Evolutionary conservation across 2,888 invertebrate genomes (phyloP).

Genomic region (Acheta domesticus): DNA sequence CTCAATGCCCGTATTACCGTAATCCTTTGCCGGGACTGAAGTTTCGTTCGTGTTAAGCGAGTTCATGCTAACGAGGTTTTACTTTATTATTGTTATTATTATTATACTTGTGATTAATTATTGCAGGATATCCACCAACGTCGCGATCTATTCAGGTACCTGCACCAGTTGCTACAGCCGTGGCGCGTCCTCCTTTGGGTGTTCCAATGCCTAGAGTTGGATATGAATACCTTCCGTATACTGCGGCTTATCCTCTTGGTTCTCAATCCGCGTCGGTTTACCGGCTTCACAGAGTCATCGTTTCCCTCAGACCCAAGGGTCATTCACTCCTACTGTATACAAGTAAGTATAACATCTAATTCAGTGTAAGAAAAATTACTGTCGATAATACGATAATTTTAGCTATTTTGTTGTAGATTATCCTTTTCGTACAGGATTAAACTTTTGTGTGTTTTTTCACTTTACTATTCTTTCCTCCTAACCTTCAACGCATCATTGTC

Average conservation of each 20-base stretch:
- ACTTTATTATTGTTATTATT: too few species aligned
- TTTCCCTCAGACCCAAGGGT: constrained; percentile 43
- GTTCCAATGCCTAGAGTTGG: constrained; percentile 34
- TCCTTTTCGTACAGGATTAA: too few species aligned
- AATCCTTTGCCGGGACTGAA: too few species aligned
- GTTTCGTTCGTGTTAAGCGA: too few species aligned
- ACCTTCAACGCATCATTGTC: too few species aligned
- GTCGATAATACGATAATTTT: too few species aligned
- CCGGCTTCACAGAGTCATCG: constrained; percentile 44
- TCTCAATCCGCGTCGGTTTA: constrained; percentile 37
- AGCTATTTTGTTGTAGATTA: too few species aligned
- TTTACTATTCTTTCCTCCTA: too few species aligned
- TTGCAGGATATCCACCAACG: constrained; percentile 30
- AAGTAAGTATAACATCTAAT: constrained; percentile 35
- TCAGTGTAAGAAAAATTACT: too few species aligned
- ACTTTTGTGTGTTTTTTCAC: too few species aligned
- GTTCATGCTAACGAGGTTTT: too few species aligned
- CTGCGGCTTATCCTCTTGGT: constrained; percentile 30
- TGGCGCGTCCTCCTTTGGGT: constrained; percentile 33
- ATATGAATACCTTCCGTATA: constrained; percentile 34
- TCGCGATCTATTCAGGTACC: constrained; percentile 31
- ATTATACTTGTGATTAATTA: background rate
- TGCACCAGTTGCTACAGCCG: constrained; percentile 34
- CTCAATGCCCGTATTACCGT: too few species aligned
- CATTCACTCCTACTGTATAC: constrained; percentile 45